These are phyloP conservation scores for Siphlonurus alternatus DNA, from an alignment of 2,888 invertebrate species.

Conservation along the genomic window DNA sequence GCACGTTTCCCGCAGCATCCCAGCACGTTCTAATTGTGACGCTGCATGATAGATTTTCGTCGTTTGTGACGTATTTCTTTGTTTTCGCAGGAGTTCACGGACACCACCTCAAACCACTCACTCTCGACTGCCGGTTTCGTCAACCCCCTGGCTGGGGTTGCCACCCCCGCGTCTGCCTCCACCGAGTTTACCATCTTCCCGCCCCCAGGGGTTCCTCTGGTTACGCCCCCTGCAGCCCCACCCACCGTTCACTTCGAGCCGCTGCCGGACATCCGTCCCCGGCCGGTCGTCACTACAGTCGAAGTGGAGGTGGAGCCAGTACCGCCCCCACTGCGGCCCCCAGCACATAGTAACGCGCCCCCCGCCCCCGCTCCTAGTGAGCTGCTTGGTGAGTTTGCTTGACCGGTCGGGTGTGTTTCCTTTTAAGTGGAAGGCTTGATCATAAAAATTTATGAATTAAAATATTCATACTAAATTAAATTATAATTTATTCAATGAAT, in stretches of 20 bases:
- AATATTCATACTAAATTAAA: too few relatives aligned
- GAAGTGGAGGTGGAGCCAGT: conserved; percentile 7
- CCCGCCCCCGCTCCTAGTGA: conserved; percentile 24
- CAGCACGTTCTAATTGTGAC: too few relatives aligned
- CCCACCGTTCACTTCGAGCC: conserved; percentile 20
- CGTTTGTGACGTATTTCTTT: too few relatives aligned
- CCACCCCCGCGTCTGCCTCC: conserved; percentile 16
- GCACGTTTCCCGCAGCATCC: too few relatives aligned
- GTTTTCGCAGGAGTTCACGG: conserved; percentile 20
- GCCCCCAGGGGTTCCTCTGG: conserved; percentile 16
- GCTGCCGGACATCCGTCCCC: conserved; percentile 13
- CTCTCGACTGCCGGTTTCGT: conserved; percentile 16
- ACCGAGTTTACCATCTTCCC: conserved; percentile 28
- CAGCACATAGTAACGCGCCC: conserved; percentile 11
- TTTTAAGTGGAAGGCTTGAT: too few relatives aligned
- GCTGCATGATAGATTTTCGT: too few relatives aligned
- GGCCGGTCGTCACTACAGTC: conserved; percentile 8
- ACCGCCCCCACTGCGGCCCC: conserved; percentile 12
- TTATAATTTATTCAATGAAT: too few relatives aligned
- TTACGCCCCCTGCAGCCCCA: conserved; percentile 1
- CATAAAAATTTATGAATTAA: too few relatives aligned
- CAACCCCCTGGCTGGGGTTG: conserved; percentile 11
- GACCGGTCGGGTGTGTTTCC: conserved; percentile 9
- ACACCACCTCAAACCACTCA: conserved; percentile 24
- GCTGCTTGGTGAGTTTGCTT: conserved; percentile 34